These are phyloP conservation scores for Drosophila virilis DNA, from an alignment of 1,140 invertebrate genomes.

Conservation along the genomic window DNA sequence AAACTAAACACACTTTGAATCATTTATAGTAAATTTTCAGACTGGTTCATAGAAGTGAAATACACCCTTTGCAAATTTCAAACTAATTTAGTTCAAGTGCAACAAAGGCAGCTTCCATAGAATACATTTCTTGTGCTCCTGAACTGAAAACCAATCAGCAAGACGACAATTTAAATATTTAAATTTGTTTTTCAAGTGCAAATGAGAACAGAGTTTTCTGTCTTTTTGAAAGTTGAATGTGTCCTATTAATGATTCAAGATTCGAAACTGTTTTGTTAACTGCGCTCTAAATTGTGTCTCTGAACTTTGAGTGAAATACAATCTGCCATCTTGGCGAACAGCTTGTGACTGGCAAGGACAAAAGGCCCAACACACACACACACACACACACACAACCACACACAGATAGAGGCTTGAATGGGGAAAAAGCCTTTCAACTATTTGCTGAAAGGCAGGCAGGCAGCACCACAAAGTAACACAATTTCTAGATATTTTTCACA, in stretches of 20 bases:
- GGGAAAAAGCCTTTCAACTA: constrained; percentile 50
- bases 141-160: background rate
- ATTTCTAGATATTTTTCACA: constrained; percentile 27
- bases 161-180: background rate
- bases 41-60: too few species aligned
- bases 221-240: constrained; percentile 11
- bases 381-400: background rate
- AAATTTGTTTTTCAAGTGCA: background rate
- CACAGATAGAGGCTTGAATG: constrained; percentile 11
- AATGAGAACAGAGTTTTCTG: constrained; percentile 1
- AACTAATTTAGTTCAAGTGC: too few species aligned
- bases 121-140: background rate
- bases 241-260: constrained; percentile 9
- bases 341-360: constrained; percentile 1
- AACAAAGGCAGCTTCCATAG: too few species aligned
- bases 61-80: too few species aligned
- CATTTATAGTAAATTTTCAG: too few species aligned
- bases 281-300: background rate
- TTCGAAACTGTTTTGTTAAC: constrained; percentile 6
- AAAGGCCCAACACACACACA: background rate
- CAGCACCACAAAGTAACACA: constrained; percentile 30
- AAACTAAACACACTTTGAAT: too few species aligned
- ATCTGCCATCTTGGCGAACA: constrained; percentile 7
- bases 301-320: constrained; percentile 12
- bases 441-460: constrained; percentile 45